A percentile compares a stretch with the other conserved stretches of the same genome.
Evolutionary conservation across 2,113 vertebrate genomes (phyloP).

Genomic region (Balaenoptera acutorostrata): DNA sequence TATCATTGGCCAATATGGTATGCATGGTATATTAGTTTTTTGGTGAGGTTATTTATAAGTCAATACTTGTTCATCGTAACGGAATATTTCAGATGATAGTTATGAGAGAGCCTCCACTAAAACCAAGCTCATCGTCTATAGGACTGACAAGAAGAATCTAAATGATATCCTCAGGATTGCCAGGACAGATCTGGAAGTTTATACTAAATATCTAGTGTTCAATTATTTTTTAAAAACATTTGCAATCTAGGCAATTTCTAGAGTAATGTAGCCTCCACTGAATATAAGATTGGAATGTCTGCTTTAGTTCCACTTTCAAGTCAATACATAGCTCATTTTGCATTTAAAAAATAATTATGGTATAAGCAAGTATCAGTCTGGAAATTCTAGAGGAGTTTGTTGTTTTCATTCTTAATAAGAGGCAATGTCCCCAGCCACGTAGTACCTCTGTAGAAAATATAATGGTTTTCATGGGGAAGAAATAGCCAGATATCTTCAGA

Average conservation of each 20-base stretch:
- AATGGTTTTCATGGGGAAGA: background rate
- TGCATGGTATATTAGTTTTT: background rate
- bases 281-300: background rate
- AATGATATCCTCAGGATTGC: background rate
- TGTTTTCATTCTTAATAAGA: background rate
- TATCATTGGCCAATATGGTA: background rate
- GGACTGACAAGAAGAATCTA: background rate
- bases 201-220: background rate
- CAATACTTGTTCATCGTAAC: background rate
- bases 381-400: background rate
- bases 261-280: background rate
- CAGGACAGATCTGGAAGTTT: background rate
- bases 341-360: slow-evolving; percentile 26
- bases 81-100: background rate
- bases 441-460: background rate
- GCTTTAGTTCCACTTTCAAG: background rate
- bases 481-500: background rate
- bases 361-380: background rate
- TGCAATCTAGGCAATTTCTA: background rate
- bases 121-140: background rate
- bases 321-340: background rate
- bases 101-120: background rate
- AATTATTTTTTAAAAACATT: background rate
- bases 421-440: background rate
- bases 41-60: background rate